Conservation (phyloP, 2,113 vertebrate genomes). For the Piaya cayana region DNA sequence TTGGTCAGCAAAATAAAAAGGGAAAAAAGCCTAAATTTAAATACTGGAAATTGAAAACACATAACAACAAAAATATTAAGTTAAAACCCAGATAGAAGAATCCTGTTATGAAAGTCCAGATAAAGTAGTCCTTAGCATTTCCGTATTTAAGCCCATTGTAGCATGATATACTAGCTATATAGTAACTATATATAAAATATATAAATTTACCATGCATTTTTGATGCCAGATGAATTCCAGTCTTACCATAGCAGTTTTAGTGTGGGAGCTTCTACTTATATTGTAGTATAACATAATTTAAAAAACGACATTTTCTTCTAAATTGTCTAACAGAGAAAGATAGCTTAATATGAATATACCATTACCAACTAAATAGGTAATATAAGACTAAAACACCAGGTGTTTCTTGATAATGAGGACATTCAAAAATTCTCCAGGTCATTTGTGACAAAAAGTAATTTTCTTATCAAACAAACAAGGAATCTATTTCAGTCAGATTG, state of each 20-base stretch:
- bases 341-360: not conserved
- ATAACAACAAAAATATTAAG: not conserved
- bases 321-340: not conserved
- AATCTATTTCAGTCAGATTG: conserved; percentile 34
- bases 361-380: not conserved
- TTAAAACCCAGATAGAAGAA: not conserved
- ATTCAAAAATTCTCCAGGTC: conserved; percentile 3
- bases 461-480: not conserved
- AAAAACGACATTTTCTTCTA: not conserved
- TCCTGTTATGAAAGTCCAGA: not conserved
- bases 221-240: not conserved
- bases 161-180: not conserved
- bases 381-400: not conserved
- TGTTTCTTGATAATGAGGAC: conserved; percentile 31
- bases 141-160: not conserved
- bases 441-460: conserved; percentile 12
- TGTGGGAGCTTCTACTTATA: not conserved
- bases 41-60: not conserved
- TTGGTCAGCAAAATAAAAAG: not conserved
- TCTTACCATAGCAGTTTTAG: not conserved
- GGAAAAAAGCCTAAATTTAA: not conserved
- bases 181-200: too few relatives aligned
- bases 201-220: not conserved
- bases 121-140: not conserved
- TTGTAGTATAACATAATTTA: not conserved